Conservation (phyloP, 2,797 vertebrate species). For the Columba guinea region DNA sequence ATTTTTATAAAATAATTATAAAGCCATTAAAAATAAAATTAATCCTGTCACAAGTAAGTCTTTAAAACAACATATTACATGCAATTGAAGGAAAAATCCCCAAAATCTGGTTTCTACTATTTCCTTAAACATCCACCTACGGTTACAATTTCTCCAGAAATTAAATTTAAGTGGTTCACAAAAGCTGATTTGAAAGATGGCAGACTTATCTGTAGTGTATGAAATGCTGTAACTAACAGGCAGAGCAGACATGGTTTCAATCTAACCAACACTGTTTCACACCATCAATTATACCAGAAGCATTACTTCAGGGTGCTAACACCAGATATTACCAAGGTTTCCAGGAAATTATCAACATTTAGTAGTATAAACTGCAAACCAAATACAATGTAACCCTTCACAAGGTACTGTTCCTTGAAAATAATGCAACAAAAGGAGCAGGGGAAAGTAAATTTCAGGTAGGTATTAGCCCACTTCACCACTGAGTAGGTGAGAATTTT, state of each 20-base stretch:
- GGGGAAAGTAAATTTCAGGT: background rate
- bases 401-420: background rate
- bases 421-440: background rate
- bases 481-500: background rate
- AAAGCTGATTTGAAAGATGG: background rate
- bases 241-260: background rate
- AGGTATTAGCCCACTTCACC: background rate
- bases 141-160: background rate
- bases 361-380: background rate
- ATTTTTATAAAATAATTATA: background rate
- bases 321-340: background rate
- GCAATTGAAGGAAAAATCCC: background rate
- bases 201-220: background rate
- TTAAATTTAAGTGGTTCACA: slow-evolving; percentile 31
- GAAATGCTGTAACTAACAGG: background rate
- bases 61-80: background rate
- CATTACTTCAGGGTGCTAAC: background rate
- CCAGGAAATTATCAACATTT: background rate
- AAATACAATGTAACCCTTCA: background rate
- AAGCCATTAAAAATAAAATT: background rate
- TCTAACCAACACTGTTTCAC: background rate
- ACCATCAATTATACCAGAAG: background rate
- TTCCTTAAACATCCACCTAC: background rate
- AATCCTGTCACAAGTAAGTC: background rate
- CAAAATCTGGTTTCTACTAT: background rate